phyloP scores from a whole-genome alignment of 2,888 invertebrate species.

The Cryptus viduatorius region DNA sequence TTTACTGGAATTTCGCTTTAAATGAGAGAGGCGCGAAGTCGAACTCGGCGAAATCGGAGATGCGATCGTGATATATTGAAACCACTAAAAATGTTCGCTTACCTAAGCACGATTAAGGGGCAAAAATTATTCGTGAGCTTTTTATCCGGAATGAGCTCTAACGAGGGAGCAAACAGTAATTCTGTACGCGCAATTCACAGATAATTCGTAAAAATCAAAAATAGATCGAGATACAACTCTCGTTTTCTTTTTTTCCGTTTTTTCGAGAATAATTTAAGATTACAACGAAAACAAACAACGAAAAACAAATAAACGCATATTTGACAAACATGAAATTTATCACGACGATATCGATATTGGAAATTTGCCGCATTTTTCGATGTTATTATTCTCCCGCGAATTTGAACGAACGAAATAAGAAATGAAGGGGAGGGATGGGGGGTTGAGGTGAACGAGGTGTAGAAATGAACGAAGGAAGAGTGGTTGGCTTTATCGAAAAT shows the following conservation, averaged over 20 bases:
- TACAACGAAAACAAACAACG: not conserved
- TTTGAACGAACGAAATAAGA: not conserved
- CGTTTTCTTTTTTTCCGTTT: not conserved
- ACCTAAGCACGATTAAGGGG: not conserved
- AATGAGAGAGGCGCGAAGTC: not conserved
- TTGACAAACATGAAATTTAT: not conserved
- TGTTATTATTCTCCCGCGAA: slow-evolving; percentile 31
- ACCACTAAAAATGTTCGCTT: slow-evolving; percentile 18
- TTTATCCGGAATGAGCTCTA: not conserved
- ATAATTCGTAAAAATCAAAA: not conserved
- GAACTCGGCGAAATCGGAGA: slow-evolving; percentile 7
- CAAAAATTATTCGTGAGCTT: not conserved
- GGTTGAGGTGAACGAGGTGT: slow-evolving; percentile 1
- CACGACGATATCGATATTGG: not conserved
- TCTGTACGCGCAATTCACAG: not conserved
- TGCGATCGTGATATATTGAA: slow-evolving; percentile 5
- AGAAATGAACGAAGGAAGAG: not conserved
- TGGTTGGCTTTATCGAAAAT: slow-evolving; percentile 34
- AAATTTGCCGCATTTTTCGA: slow-evolving; percentile 9
- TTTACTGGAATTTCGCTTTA: not conserved
- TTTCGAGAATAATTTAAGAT: not conserved
- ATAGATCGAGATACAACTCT: not conserved
- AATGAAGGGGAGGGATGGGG: not conserved
- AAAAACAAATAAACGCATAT: not conserved
- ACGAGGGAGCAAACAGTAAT: not conserved